These are phyloP conservation scores for Podarcis raffonei DNA, from an alignment of 2,113 vertebrate genomes.

Conservation along the genomic window DNA sequence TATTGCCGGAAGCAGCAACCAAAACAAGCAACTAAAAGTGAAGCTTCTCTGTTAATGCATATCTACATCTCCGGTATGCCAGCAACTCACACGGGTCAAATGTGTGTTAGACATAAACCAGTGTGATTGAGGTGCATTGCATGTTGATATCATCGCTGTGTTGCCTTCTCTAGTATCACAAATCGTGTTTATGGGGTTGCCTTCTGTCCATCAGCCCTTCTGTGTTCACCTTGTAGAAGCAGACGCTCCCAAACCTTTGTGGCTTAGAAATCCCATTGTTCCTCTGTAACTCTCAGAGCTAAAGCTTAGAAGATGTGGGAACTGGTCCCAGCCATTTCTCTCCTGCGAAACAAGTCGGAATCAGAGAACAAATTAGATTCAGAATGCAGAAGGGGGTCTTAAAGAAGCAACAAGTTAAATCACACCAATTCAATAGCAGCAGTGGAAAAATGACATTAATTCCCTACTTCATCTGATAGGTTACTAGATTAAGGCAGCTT, in stretches of 20 bases:
- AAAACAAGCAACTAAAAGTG: background rate
- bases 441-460: too few relatives aligned
- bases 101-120: background rate
- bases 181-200: background rate
- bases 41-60: background rate
- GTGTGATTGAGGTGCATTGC: background rate
- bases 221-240: background rate
- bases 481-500: background rate
- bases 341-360: conserved; percentile 65
- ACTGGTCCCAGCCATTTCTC: conserved; percentile 79
- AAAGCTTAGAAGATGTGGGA: conserved; percentile 51
- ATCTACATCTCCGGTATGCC: background rate
- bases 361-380: conserved; percentile 32
- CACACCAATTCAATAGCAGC: background rate
- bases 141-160: background rate
- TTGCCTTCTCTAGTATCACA: background rate
- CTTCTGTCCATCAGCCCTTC: background rate
- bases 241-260: background rate
- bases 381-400: background rate
- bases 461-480: too few relatives aligned
- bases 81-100: background rate
- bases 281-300: conserved; percentile 18
- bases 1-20: background rate
- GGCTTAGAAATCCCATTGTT: background rate
- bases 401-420: background rate